Evolutionary conservation across 2,888 invertebrate genomes (phyloP).

Genomic region (Drosophila atripex): DNA sequence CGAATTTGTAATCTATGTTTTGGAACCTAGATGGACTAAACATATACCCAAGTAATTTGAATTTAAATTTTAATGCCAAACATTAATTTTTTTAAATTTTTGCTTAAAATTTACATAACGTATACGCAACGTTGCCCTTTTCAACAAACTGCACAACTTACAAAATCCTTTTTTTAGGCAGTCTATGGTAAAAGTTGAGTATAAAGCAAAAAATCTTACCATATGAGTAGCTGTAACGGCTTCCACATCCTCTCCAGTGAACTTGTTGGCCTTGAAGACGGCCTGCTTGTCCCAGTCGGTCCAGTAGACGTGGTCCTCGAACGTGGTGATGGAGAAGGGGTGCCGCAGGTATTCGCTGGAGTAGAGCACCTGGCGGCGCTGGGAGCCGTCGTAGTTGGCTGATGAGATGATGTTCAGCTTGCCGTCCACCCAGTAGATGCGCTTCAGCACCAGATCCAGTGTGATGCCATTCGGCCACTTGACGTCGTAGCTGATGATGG

Average conservation of each 20-base stretch:
- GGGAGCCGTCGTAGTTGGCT: constrained; percentile 94
- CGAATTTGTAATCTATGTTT: too few relatives aligned
- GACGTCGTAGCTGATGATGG: constrained; percentile 93
- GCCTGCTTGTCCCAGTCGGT: constrained; percentile 98
- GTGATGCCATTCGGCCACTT: constrained; percentile 99
- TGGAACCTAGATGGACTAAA: too few relatives aligned
- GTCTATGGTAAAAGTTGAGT: too few relatives aligned
- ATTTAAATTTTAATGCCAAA: too few relatives aligned
- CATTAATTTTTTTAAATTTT: too few relatives aligned
- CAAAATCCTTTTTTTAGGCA: too few relatives aligned
- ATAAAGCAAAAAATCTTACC: constrained; percentile 83
- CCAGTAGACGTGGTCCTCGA: constrained; percentile 99
- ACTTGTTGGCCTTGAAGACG: constrained; percentile 96
- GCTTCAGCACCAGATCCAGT: constrained; percentile 93
- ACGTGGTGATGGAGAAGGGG: constrained; percentile 98
- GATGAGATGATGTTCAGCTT: constrained; percentile 95
- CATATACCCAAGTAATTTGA: too few relatives aligned
- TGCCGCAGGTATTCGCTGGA: constrained; percentile 92
- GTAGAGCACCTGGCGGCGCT: constrained; percentile 90
- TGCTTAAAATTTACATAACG: too few relatives aligned
- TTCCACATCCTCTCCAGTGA: constrained; percentile 92
- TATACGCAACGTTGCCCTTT: background rate
- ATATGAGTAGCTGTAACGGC: constrained; percentile 92
- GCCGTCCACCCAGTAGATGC: constrained; percentile 98
- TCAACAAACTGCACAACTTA: background rate